These are phyloP conservation scores for Hexactinellida sp. DNA, from an alignment of 37 sponge, comb jelly and placozoan genomes.

Conservation along the genomic window DNA sequence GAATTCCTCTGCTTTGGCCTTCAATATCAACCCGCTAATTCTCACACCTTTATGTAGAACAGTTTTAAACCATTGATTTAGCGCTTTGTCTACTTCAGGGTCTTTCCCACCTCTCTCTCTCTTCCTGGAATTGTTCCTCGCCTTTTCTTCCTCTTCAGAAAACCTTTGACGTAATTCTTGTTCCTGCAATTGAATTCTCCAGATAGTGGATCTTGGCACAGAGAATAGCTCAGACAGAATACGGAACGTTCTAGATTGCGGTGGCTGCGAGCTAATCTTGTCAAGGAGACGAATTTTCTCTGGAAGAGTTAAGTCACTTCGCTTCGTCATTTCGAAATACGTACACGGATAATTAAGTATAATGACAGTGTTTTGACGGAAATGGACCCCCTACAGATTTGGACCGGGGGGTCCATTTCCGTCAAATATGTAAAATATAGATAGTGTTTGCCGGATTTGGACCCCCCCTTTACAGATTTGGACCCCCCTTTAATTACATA, in stretches of 20 bases:
- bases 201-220: not conserved
- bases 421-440: too few relatives aligned
- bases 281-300: slow-evolving; percentile 5
- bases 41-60: not conserved
- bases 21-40: slow-evolving; percentile 16
- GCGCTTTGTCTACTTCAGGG: not conserved
- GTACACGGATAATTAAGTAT: too few relatives aligned
- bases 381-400: too few relatives aligned
- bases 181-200: not conserved
- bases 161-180: not conserved
- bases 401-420: too few relatives aligned
- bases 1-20: slow-evolving; percentile 18
- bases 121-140: not conserved
- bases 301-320: not conserved
- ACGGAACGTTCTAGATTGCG: not conserved
- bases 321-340: not conserved
- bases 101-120: slow-evolving; percentile 5
- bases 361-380: not conserved
- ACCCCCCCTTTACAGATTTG: too few relatives aligned
- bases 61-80: slow-evolving; percentile 16
- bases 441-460: too few relatives aligned
- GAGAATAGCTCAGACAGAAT: not conserved
- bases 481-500: too few relatives aligned
- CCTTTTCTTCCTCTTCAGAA: not conserved
- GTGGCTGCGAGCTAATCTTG: not conserved